A percentile compares a stretch with the other conserved stretches of the same genome.
These are phyloP conservation scores for Leptatherina wallacei DNA, from an alignment of 2,797 vertebrate genomes.

Conservation along the genomic window DNA sequence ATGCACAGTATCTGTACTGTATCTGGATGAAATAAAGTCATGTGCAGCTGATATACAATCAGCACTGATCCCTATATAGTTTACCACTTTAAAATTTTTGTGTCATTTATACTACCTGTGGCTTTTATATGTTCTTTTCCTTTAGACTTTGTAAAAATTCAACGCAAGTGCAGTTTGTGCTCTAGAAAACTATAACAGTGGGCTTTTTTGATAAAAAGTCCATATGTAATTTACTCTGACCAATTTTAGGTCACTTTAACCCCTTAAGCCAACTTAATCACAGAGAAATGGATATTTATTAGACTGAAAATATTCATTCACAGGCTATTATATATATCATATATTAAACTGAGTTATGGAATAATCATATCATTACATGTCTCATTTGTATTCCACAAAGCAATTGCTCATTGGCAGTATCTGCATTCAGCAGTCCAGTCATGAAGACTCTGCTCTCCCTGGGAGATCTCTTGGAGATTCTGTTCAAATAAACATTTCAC, in stretches of 20 bases:
- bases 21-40: background rate
- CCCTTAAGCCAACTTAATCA: background rate
- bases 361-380: constrained; percentile 32
- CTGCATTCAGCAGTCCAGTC: constrained; percentile 55
- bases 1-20: background rate
- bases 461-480: constrained; percentile 47
- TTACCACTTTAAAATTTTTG: no score
- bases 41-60: background rate
- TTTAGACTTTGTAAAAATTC: background rate
- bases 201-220: background rate
- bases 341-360: constrained; percentile 32
- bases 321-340: constrained; percentile 9
- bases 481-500: constrained; percentile 66
- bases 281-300: background rate
- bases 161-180: background rate
- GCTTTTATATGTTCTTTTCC: background rate
- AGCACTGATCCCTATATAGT: no score
- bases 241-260: constrained; percentile 2
- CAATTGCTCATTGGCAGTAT: constrained; percentile 34
- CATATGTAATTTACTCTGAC: background rate
- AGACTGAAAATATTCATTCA: constrained; percentile 12
- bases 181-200: background rate
- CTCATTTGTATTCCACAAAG: constrained; percentile 65
- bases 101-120: no score
- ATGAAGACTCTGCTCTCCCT: constrained; percentile 44